Base-by-base conservation (phyloP, 2,113 vertebrate genomes). In the Engraulis encrasicolus region DNA sequence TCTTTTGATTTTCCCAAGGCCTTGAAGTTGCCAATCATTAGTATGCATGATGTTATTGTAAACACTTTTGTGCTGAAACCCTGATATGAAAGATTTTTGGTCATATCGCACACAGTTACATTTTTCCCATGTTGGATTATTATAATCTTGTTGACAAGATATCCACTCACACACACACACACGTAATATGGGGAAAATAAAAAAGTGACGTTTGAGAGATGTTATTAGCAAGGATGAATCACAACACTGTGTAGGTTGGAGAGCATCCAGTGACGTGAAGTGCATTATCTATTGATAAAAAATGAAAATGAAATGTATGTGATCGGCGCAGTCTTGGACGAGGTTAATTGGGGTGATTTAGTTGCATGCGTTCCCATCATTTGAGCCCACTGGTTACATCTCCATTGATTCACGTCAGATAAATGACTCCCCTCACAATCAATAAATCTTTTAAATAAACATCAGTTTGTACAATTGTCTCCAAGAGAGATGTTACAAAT, bases 381-480 rank as follows among this genome's bases (percentile, higher is more conserved):
- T 66, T 23, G 58, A 66, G 58, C 58, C 31, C 58, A 12, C 23
- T 14, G 23, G 23, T 3, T 66, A 66, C 23, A 11, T 27, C 23
- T 31, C 7, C 58, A 66, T 66, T 31, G 58, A 66, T 31, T 27
- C 6, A 27, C 14, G 23, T 7, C 23, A 14, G 23, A 66, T 11
- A 66, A 11, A 66, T 27, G 23, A 66, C 58, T 66, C n/a, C 23
- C 58, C 31, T 66, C 23, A 11, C 58, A 66, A 12, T 27, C 54
- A 58, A 58, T 58, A 31, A 66, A 66, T 66, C 58, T 14, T 27
- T 66, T 66, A 66, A 66, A 66, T 31, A 66, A 66, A 66, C 58
- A 66, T 66, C 14, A 66, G 7, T 31, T 12, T 31, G 23, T 66
- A 27, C 23, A 7, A 66, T 66, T 23, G 11, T 27, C 23, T 27